Evolutionary conservation across 2,888 invertebrate genomes (phyloP).

Genomic region (Linnaemya tessellans): DNA sequence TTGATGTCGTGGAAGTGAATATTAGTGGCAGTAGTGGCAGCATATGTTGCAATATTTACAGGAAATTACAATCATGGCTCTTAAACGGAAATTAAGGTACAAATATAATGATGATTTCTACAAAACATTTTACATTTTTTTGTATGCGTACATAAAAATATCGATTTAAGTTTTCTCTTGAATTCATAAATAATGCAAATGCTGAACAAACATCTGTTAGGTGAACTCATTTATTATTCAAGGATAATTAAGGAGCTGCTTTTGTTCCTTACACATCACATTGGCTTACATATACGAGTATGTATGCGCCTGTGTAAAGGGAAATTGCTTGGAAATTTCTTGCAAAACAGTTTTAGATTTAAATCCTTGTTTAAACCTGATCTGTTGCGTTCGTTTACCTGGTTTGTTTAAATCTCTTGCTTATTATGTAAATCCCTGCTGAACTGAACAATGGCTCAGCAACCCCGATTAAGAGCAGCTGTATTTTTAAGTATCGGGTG

Average conservation of each 20-base stretch:
- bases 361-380: constrained; percentile 20
- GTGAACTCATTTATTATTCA: constrained; percentile 40
- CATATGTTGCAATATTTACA: constrained; percentile 70
- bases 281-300: background rate
- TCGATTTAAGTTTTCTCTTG: constrained; percentile 29
- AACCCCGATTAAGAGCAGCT: constrained; percentile 2
- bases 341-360: background rate
- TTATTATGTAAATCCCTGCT: constrained; percentile 13
- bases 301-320: background rate
- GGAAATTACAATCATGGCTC: constrained; percentile 71
- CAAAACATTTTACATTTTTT: constrained; percentile 43
- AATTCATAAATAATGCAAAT: constrained; percentile 7
- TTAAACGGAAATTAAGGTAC: constrained; percentile 64
- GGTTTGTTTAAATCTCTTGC: constrained; percentile 1
- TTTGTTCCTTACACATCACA: background rate
- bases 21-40: constrained; percentile 32
- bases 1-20: constrained; percentile 22
- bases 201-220: constrained; percentile 37
- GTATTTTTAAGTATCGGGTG: background rate
- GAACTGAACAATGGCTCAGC: background rate
- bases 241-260: constrained; percentile 43
- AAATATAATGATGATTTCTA: constrained; percentile 66
- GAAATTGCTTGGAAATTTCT: background rate
- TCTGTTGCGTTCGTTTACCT: background rate
- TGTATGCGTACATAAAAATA: constrained; percentile 14